Conservation (phyloP, 1,140 invertebrate genomes). For the Eumaeus atala region DNA sequence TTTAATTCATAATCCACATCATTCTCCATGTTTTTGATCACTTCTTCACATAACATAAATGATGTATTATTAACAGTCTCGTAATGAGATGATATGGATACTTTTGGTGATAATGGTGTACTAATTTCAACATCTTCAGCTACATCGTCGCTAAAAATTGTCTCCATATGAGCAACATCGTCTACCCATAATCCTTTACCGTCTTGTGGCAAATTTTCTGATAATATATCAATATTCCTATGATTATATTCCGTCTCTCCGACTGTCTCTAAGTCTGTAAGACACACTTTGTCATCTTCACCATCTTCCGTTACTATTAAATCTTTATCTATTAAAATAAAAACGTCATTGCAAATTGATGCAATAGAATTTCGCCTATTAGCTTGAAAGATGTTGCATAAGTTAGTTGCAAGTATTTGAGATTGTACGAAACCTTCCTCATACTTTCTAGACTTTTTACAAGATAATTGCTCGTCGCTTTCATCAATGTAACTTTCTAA, state of each 20-base stretch:
- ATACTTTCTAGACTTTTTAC: constrained; percentile 39
- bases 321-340: constrained; percentile 57
- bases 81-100: constrained; percentile 12
- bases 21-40: constrained; percentile 41
- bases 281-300: constrained; percentile 23
- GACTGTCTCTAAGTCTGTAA: not conserved
- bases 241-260: not conserved
- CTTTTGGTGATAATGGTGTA: constrained; percentile 35
- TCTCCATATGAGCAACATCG: constrained; percentile 66
- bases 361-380: constrained; percentile 57
- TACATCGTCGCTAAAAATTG: constrained; percentile 62
- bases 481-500: constrained; percentile 31
- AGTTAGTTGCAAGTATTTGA: constrained; percentile 33
- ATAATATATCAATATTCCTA: not conserved
- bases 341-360: constrained; percentile 51
- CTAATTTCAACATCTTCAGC: constrained; percentile 47
- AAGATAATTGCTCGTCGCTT: constrained; percentile 23
- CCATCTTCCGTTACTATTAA: constrained; percentile 51
- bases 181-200: constrained; percentile 58
- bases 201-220: constrained; percentile 5
- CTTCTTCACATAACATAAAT: constrained; percentile 26
- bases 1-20: constrained; percentile 46
- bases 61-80: constrained; percentile 17
- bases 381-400: constrained; percentile 46
- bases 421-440: constrained; percentile 29